A percentile compares a stretch with the other conserved stretches of the same genome.
These are phyloP conservation scores for Diarsia mendica DNA, from an alignment of 2,888 invertebrate genomes.

Conservation along the genomic window DNA sequence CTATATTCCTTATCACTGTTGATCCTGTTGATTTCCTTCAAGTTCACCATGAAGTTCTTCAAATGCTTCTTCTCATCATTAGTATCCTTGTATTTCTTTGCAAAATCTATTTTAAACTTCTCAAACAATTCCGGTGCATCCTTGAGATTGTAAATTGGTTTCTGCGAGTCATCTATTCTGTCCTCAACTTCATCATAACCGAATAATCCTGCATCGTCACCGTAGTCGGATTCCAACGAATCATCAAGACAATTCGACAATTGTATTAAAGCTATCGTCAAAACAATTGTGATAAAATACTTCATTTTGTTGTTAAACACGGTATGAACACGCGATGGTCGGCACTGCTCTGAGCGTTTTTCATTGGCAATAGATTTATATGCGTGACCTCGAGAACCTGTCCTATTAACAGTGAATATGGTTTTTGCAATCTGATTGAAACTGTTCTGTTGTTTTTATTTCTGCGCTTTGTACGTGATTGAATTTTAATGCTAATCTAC, in stretches of 20 bases:
- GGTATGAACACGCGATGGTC: conserved; percentile 49
- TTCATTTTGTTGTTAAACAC: conserved; percentile 68
- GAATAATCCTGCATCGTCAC: conserved; percentile 35
- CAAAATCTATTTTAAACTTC: conserved; percentile 73
- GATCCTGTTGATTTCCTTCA: conserved; percentile 77
- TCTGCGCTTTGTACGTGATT: conserved; percentile 5
- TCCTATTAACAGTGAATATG: conserved; percentile 43
- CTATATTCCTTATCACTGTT: conserved; percentile 70
- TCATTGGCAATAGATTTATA: conserved; percentile 53
- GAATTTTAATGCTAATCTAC: background rate
- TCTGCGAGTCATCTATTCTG: conserved; percentile 55
- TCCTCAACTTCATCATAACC: conserved; percentile 39
- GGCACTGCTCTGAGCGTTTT: conserved; percentile 60
- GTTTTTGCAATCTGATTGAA: conserved; percentile 53
- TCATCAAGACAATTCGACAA: conserved; percentile 49
- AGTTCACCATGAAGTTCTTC: conserved; percentile 73
- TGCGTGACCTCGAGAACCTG: conserved; percentile 69
- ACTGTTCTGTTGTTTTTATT: background rate
- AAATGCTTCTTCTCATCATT: conserved; percentile 74
- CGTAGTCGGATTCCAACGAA: conserved; percentile 27
- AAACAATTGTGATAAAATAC: conserved; percentile 51
- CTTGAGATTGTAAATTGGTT: conserved; percentile 75
- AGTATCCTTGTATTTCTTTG: conserved; percentile 75
- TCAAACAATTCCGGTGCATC: conserved; percentile 76
- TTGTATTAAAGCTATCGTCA: conserved; percentile 56